Base-by-base conservation (phyloP, 2,888 invertebrate species). In the Scaptodrosophila latifasciaeformis region DNA sequence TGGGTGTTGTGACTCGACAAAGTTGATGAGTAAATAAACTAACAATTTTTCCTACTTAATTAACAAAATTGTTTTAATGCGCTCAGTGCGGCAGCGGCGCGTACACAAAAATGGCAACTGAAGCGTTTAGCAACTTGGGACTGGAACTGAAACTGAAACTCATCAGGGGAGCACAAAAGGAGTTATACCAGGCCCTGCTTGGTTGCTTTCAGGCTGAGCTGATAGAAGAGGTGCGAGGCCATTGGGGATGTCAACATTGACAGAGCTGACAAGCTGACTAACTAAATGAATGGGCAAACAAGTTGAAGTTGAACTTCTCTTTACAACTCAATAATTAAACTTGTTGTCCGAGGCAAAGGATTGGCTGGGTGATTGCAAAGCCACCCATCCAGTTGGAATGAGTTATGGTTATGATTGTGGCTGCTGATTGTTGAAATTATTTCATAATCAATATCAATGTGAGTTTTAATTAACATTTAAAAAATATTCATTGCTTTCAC, bases 11-110 rank as follows among this genome's bases (percentile, higher is more conserved):
- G 47, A 48, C 72, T 17, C 65, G 59, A 65, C 66, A 76, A 78
- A 78, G 79, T 75, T 75, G 74, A 75, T 67, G 72, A 62, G 74
- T 72, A 75, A 75, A 75, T 75, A 75, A 79, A 75, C 74, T 78
- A 75, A 78, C 72, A 79, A 76, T 79, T 75, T 75, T 76, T 76
- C 74, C 72, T 75, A 76, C 74, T 75, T 75, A 75, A 75, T 75
- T 75, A 75, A 75, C 74, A 75, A 75, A 75, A 78, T 75, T 75
- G 76, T 75, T 75, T 76, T 78, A 75, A 78, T 74, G 72, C 76
- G 57, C 57, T 54, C 54, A 48, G 57, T 29, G 42, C 40, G 43
- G 49, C n/a, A n/a, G n/a, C n/a, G n/a, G n/a, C n/a, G n/a, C 51
- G 30, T 45, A 12, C n/a, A 39, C 53, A 49, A 40, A 53, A 57